phyloP scores from a whole-genome alignment of 2,113 vertebrate genomes.

The Haemorhous mexicanus region DNA sequence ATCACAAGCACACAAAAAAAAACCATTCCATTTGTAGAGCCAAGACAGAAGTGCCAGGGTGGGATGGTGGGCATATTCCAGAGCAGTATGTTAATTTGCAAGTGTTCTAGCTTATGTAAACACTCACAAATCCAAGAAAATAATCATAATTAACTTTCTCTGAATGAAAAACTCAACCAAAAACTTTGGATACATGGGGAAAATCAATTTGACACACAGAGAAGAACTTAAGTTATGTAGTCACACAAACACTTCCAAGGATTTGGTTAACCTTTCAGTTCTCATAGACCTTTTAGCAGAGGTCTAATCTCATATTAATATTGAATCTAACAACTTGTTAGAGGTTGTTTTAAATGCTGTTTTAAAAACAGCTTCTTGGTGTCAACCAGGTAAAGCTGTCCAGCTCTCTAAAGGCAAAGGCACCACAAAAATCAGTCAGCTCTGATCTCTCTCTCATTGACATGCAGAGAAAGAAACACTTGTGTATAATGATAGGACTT shows the following conservation, averaged over 20 bases:
- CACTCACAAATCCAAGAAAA: conserved; percentile 1
- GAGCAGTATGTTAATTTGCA: conserved; percentile 25
- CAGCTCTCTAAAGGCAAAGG: conserved; percentile 51
- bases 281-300: background rate
- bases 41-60: background rate
- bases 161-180: background rate
- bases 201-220: background rate
- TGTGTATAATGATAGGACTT: conserved; percentile 65
- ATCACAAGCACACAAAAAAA: background rate
- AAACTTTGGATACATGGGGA: background rate
- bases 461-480: conserved; percentile 65
- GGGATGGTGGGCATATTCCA: background rate
- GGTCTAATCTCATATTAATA: conserved; percentile 42
- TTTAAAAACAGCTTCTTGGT: conserved; percentile 46
- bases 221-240: conserved; percentile 10
- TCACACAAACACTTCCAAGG: conserved; percentile 21
- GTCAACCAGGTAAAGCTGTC: background rate
- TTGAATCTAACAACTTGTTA: conserved; percentile 25
- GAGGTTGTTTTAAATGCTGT: conserved; percentile 9
- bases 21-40: background rate
- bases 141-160: background rate
- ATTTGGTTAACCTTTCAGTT: conserved; percentile 23
- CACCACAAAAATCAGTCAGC: conserved; percentile 31
- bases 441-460: conserved; percentile 64
- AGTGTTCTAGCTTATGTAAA: background rate